Evolutionary conservation across 2,113 vertebrate genomes (phyloP).

Genomic region (Motacilla tschutschensis): DNA sequence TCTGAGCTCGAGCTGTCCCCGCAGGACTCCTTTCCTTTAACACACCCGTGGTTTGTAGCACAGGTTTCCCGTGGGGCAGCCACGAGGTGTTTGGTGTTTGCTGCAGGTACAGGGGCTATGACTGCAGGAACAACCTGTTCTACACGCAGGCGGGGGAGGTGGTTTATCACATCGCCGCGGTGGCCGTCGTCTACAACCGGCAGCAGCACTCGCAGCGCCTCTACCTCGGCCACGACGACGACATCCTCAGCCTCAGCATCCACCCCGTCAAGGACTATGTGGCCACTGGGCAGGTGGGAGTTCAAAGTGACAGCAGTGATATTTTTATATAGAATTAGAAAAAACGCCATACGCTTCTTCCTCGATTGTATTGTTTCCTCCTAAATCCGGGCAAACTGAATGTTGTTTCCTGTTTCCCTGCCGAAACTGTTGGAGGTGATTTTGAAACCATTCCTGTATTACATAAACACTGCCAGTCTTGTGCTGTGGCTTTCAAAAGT

Average conservation of each 20-base stretch:
- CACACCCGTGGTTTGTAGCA: too few species aligned
- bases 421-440: not conserved
- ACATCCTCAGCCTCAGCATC: conserved; percentile 89
- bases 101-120: conserved; percentile 85
- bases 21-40: not conserved
- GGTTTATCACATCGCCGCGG: conserved; percentile 93
- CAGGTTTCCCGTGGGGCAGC: not conserved
- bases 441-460: not conserved
- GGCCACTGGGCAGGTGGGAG: conserved; percentile 88
- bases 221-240: conserved; percentile 93
- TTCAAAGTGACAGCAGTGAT: not conserved
- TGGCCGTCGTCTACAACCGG: conserved; percentile 87
- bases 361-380: not conserved
- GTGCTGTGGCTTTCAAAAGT: not conserved
- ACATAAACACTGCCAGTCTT: not conserved
- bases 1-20: rapidly evolving
- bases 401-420: not conserved
- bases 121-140: conserved; percentile 95
- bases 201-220: conserved; percentile 90
- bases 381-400: not conserved
- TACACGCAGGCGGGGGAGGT: conserved; percentile 93
- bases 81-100: not conserved
- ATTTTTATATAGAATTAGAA: not conserved
- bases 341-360: not conserved
- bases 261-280: conserved; percentile 92